These are phyloP conservation scores for Xenus cinereus DNA, from an alignment of 2,113 vertebrate genomes.

Conservation along the genomic window DNA sequence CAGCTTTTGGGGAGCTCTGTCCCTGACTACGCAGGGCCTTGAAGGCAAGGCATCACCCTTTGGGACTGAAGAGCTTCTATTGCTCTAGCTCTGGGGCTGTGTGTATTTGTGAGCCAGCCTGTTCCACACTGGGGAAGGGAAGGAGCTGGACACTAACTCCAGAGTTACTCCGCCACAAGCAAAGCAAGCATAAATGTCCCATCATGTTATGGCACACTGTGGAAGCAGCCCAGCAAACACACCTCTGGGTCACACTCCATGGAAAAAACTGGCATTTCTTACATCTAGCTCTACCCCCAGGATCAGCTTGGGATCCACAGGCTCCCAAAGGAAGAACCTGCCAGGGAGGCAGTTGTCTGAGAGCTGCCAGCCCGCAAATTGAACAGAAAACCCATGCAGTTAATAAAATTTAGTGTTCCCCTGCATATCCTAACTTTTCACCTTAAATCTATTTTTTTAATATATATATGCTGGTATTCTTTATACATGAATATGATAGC, in stretches of 20 bases:
- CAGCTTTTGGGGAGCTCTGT: neutral
- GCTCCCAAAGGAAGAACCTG: neutral
- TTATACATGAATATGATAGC: neutral
- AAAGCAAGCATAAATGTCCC: neutral
- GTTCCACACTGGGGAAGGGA: neutral
- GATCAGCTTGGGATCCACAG: neutral
- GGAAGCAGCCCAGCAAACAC: neutral
- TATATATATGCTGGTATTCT: neutral
- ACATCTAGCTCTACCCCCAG: neutral
- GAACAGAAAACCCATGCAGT: neutral
- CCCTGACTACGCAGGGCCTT: too few species aligned
- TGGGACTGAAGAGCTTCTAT: neutral
- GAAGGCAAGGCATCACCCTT: neutral
- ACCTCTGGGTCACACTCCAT: neutral
- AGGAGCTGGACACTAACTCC: neutral
- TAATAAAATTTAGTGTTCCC: neutral
- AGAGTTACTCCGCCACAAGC: neutral
- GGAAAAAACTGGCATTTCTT: neutral
- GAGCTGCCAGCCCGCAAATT: neutral
- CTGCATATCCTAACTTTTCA: neutral
- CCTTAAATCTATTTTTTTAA: neutral
- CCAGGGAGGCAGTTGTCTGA: rapidly evolving
- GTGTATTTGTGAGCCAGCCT: neutral
- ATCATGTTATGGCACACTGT: rapidly evolving
- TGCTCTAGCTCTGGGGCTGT: neutral